Conservation (phyloP, 2,888 invertebrate species). For the Mythimna pallens region DNA sequence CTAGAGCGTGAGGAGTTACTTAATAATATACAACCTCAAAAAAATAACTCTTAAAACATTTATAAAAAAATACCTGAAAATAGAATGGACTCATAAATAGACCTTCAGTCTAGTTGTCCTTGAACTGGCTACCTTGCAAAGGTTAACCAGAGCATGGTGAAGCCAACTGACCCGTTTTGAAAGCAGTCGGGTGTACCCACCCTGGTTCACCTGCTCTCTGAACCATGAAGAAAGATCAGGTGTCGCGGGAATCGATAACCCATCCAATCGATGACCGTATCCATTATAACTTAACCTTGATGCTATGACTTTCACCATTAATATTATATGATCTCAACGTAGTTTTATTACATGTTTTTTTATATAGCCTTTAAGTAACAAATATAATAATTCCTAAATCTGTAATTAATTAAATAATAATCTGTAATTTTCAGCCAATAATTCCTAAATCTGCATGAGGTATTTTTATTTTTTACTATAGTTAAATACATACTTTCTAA, state of each 20-base stretch:
- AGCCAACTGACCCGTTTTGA: conserved; percentile 10
- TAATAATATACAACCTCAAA: too few relatives aligned
- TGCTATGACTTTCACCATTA: background rate
- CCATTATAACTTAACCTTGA: conserved; percentile 5
- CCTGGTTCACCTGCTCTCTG: conserved; percentile 2
- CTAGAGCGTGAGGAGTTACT: too few relatives aligned
- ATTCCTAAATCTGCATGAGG: too few relatives aligned
- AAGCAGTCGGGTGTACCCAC: background rate
- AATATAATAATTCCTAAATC: too few relatives aligned
- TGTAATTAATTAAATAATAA: too few relatives aligned
- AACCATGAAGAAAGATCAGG: conserved; percentile 24
- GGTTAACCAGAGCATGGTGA: conserved; percentile 6
- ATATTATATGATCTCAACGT: background rate
- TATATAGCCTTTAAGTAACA: too few relatives aligned
- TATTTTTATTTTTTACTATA: too few relatives aligned
- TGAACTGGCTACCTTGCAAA: conserved; percentile 15
- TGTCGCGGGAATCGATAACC: conserved; percentile 27
- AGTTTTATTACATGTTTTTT: background rate
- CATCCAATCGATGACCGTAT: background rate
- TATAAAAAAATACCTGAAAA: background rate
- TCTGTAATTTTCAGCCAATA: too few relatives aligned
- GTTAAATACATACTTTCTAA: too few relatives aligned
- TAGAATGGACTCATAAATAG: background rate
- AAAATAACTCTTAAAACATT: background rate
- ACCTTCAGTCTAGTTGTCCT: conserved; percentile 23